Conservation (phyloP, 1,140 invertebrate genomes). For the Macrobrachium rosenbergii region DNA sequence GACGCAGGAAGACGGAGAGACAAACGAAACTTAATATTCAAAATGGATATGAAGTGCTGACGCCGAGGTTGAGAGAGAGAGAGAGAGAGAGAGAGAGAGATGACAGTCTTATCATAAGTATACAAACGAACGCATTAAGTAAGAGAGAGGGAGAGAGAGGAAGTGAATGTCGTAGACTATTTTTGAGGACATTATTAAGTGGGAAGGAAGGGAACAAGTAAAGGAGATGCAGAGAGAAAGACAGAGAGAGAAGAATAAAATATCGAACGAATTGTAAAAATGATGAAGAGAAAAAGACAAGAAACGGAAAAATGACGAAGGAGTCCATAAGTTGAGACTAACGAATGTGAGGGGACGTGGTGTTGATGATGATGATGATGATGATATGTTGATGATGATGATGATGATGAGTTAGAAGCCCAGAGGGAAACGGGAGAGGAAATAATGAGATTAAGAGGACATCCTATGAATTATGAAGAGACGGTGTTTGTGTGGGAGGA, state of each 20-base stretch:
- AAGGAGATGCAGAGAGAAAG: background rate
- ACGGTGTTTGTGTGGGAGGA: background rate
- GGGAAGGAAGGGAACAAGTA: background rate
- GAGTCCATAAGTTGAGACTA: no score
- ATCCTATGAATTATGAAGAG: background rate
- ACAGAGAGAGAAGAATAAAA: background rate
- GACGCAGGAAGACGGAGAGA: background rate
- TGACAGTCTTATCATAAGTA: no score
- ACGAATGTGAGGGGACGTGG: no score
- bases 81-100: slow-evolving; percentile 18
- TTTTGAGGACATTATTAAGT: background rate
- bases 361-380: no score
- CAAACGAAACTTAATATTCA: background rate
- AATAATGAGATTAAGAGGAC: slow-evolving; percentile 7
- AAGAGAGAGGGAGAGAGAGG: slow-evolving; percentile 6
- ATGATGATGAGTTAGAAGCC: no score
- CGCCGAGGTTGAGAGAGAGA: background rate
- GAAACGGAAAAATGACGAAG: background rate
- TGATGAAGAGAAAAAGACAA: background rate
- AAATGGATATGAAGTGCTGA: background rate
- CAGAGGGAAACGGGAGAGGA: background rate
- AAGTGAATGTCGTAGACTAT: background rate
- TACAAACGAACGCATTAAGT: no score
- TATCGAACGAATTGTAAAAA: background rate
- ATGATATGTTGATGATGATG: no score